Base-by-base conservation (phyloP, 2,797 vertebrate species). In the Sebastes taczanowskii region DNA sequence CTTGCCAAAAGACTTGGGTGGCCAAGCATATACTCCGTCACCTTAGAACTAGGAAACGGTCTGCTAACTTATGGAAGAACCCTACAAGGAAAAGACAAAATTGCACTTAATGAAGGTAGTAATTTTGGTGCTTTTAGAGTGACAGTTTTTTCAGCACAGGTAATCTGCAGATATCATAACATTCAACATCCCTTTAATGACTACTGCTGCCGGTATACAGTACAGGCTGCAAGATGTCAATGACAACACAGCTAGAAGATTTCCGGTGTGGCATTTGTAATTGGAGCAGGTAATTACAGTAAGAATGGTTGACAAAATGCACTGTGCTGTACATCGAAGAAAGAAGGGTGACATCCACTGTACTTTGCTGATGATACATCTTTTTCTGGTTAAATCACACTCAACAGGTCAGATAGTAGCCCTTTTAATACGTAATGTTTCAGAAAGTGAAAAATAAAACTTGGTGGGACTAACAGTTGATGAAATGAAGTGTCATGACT, bases 241-340 rank as follows among this genome's bases (percentile, higher is more conserved):
- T 42, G 73, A 69, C 80, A 75, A 71, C 76, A 82, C 7, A 25
- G 66, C 65, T 18, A 14, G 65, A 85, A 61, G 63, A 30, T 55
- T 84, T 88, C 88, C 86, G 86, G 74, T 84, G 52, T 11, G 30
- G 14, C 23, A 52, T 82, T 35, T 74, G 52, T 46, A 71, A 76
- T 56, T 83, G 49, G 8, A 74, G 79, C 42, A 46, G 78, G 35
- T 89, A 86, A 90, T 91, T 94, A 92, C 59, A 83, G 80, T 27
- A 49, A 49, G 38, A 69, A 27, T 6, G 67, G 68, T 52, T 77
- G 74, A 75, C 78, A 42, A 63, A 80, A 77, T 80, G 6, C 18
- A 29, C 29, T 42, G 42, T 32, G 25, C 34, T 53, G 23, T 71
- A 42, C n/a, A 13, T 56, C 16, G 14, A 64, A 69, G 53, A 64